A percentile compares a stretch with the other conserved stretches of the same genome.
These are phyloP conservation scores for Yoshiicerus persimilis DNA, from an alignment of 1,140 invertebrate species.

Conservation along the genomic window DNA sequence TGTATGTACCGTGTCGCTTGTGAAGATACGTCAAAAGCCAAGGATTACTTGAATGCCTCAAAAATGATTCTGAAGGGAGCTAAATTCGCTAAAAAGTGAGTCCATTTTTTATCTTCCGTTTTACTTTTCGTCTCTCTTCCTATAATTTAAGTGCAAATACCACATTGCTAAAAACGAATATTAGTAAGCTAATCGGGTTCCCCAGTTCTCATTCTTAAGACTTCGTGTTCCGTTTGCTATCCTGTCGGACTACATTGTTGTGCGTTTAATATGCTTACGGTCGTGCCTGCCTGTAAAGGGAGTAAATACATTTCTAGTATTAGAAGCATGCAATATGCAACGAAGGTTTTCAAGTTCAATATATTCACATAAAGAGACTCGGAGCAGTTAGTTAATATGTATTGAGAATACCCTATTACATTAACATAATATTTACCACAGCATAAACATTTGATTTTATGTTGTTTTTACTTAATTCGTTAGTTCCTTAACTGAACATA, in stretches of 20 bases:
- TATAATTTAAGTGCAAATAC: not conserved
- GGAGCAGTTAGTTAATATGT: too few species aligned
- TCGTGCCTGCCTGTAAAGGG: not conserved
- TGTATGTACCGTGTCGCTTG: conserved; percentile 76
- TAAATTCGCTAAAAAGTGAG: conserved; percentile 69
- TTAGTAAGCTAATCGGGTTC: conserved; percentile 39
- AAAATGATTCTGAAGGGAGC: conserved; percentile 71
- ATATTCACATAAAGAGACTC: too few species aligned
- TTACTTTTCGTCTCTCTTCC: not conserved
- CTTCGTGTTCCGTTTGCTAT: not conserved
- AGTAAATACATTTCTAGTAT: too few species aligned
- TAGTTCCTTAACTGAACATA: too few species aligned
- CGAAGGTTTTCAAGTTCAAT: not conserved
- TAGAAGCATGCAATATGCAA: not conserved
- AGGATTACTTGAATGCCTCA: conserved; percentile 71
- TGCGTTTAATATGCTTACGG: not conserved
- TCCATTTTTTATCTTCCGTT: conserved; percentile 32
- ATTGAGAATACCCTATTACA: too few species aligned
- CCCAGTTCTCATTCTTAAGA: conserved; percentile 40
- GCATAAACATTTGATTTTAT: too few species aligned
- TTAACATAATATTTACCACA: too few species aligned
- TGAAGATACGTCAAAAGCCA: conserved; percentile 69
- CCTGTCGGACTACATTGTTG: conserved; percentile 37
- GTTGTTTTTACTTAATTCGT: not conserved
- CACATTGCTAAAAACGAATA: not conserved